Conservation (phyloP, 2,113 vertebrate genomes). For the Neolamprologus brichardi region DNA sequence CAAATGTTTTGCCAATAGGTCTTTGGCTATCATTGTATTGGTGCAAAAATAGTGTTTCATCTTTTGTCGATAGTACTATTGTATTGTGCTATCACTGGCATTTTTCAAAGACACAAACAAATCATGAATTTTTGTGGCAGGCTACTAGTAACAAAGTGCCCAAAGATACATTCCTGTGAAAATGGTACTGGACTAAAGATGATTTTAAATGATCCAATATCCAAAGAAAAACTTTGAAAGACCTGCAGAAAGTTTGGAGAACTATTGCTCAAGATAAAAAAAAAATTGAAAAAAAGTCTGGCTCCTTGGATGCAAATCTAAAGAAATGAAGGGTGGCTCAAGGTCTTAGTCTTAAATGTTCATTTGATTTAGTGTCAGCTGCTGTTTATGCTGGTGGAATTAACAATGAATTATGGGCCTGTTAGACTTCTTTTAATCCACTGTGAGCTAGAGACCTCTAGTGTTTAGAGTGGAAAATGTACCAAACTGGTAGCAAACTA, state of each 20-base stretch:
- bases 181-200: neutral
- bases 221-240: neutral
- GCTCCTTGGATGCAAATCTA: neutral
- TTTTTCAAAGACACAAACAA: neutral
- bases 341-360: neutral
- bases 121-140: neutral
- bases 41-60: neutral
- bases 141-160: neutral
- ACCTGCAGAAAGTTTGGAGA: neutral
- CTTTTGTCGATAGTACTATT: neutral
- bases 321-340: neutral
- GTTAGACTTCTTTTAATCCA: neutral
- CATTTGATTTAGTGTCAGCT: neutral
- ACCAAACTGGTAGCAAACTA: neutral
- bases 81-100: neutral
- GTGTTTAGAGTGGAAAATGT: neutral
- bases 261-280: neutral
- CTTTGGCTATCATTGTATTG: neutral
- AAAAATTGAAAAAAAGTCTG: neutral
- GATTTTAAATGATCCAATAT: neutral
- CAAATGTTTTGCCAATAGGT: neutral
- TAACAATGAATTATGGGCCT: neutral
- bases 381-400: neutral
- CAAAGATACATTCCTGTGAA: neutral
- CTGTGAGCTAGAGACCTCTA: constrained; percentile 26